Conservation (phyloP, 2,113 vertebrate genomes). For the Lamprotornis superbus region DNA sequence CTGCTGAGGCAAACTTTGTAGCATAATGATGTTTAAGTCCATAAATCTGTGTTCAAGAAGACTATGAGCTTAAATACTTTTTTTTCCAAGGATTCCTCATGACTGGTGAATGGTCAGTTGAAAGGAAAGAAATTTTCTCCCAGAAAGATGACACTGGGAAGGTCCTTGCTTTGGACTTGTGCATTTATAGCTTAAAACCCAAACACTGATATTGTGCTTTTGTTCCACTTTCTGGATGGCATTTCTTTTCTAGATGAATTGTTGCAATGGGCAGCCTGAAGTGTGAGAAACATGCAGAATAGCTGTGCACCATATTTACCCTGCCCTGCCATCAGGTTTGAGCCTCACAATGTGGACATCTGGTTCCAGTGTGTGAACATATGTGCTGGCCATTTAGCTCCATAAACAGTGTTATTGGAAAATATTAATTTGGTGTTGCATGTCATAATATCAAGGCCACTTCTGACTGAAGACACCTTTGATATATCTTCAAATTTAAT, state of each 20-base stretch:
- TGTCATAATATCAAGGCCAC: accelerated
- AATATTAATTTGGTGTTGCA: neutral
- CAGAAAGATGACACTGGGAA: neutral
- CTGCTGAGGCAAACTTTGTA: neutral
- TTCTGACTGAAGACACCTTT: neutral
- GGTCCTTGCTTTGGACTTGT: neutral
- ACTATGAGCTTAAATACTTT: neutral
- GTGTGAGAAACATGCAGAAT: neutral
- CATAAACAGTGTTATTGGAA: neutral
- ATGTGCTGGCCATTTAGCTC: neutral
- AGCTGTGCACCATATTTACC: neutral
- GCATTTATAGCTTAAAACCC: neutral
- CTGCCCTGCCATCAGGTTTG: neutral
- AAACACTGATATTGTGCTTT: neutral
- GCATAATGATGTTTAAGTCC: neutral
- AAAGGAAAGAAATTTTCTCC: neutral
- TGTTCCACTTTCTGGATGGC: neutral
- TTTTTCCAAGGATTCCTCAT: neutral
- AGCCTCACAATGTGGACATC: neutral
- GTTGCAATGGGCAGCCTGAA: neutral
- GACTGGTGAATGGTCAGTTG: neutral
- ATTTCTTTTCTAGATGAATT: neutral
- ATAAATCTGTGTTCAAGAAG: neutral
- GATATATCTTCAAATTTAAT: neutral
- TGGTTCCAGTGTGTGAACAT: neutral